Base-by-base conservation (phyloP, 2,113 vertebrate genomes). In the Scophthalmus maximus region DNA sequence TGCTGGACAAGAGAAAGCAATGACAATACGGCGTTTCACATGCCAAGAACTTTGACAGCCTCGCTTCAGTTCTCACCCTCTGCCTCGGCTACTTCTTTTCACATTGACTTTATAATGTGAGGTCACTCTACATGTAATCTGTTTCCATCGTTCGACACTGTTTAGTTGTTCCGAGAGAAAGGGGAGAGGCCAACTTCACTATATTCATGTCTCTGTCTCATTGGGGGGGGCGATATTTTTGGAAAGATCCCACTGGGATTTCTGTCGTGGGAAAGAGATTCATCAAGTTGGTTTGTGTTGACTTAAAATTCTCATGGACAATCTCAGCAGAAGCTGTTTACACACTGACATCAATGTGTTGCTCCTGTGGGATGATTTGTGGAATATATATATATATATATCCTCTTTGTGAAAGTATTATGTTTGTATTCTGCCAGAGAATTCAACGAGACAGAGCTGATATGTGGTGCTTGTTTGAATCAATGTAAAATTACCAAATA, bases 281-380 rank as follows among this genome's bases (percentile, higher is more conserved):
- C 52, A 73, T 47, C 17, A 17, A 46, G 40, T 57, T 61, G 65
- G n/a, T 75, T 71, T 75, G 6, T 63, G 36, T 73, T 76, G 65
- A 26, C 9, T n/a, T 50, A 68, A 73, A 62, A 15, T 74, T 62
- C 68, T 77, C 15, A 67, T 11, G 27, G 32, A n/a, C 72, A 46
- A 32, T 63, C 40, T 62, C 30, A 49, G 38, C 26, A 40, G 25
- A 79, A 59, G 58, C 23, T 12, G 53, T 68, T 80, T 44, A 36
- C 55, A 47, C 22, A 32, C 6, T 44, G 40, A 12, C 62, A 27
- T n/a, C 0, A 40, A 26, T 20, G 15, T 29, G 22, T 30, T 56
- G 14, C 57, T 57, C 26, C 42, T 47, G 8, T 65, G 14, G 11
- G 68, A 7, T 76, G 22, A 30, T 56, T 40, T 36, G 46, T 1